Conservation (phyloP, 1,140 invertebrate genomes). For the Aphelinus atriplicis region DNA sequence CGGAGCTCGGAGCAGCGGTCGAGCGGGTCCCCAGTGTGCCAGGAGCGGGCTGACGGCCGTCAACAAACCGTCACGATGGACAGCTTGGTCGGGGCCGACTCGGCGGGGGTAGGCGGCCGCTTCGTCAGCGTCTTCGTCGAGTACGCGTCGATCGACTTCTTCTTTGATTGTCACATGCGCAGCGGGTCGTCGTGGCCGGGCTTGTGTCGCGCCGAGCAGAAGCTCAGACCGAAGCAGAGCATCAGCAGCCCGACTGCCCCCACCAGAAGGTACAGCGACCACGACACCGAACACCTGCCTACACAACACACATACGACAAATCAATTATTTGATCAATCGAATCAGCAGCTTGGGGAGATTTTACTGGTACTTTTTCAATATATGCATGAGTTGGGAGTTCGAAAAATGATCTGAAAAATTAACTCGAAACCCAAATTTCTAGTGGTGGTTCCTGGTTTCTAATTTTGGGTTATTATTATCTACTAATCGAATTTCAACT, state of each 20-base stretch:
- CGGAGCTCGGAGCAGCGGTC: not conserved
- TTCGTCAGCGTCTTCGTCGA: slow-evolving; percentile 27
- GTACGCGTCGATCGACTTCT: slow-evolving; percentile 61
- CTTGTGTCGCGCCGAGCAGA: slow-evolving; percentile 68
- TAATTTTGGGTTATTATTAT: too few species aligned
- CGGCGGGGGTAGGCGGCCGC: too few species aligned
- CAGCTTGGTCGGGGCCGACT: slow-evolving; percentile 54
- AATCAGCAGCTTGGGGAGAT: too few species aligned
- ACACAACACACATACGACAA: slow-evolving; percentile 48
- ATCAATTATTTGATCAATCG: too few species aligned
- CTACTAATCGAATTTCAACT: too few species aligned
- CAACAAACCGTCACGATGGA: slow-evolving; percentile 63
- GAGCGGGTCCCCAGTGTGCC: not conserved
- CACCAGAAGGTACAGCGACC: slow-evolving; percentile 72
- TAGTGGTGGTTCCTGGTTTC: too few species aligned
- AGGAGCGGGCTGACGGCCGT: slow-evolving; percentile 20
- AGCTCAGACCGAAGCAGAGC: slow-evolving; percentile 71
- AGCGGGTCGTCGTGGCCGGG: slow-evolving; percentile 55
- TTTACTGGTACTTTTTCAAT: too few species aligned
- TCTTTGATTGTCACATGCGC: slow-evolving; percentile 62
- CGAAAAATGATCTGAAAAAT: too few species aligned
- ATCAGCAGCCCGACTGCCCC: slow-evolving; percentile 67
- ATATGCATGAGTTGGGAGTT: too few species aligned
- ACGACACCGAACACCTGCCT: slow-evolving; percentile 73
- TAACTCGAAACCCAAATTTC: too few species aligned